Percentiles rank a stretch among this genome's conserved stretches.
Conservation (phyloP, 2,888 invertebrate genomes). For the Dolichopus griseipennis region DNA sequence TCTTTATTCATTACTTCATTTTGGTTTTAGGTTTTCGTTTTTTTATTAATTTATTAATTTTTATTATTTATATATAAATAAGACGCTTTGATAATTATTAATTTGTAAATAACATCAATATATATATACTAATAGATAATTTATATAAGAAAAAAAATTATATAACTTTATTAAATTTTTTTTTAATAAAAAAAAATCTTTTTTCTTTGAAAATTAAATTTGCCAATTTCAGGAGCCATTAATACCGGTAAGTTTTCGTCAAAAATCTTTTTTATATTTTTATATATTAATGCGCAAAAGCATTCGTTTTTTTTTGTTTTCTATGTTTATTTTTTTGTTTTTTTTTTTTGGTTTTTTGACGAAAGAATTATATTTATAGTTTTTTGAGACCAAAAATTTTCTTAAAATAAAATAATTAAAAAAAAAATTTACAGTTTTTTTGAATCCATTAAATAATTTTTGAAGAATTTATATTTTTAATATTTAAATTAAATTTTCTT, state of each 20-base stretch:
- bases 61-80: no score
- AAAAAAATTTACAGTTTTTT: conserved; percentile 20
- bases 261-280: conserved; percentile 35
- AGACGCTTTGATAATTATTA: no score
- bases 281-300: background rate
- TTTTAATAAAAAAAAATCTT: background rate
- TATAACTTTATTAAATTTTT: conserved; percentile 17
- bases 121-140: conserved; percentile 1
- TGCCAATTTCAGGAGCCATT: conserved; percentile 46
- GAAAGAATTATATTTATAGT: conserved; percentile 39
- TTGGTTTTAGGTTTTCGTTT: no score
- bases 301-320: background rate
- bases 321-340: background rate
- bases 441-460: no score
- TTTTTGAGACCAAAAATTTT: no score
- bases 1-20: no score
- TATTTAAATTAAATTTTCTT: no score
- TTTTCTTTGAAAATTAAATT: conserved; percentile 26
- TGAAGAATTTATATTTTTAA: no score
- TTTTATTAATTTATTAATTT: no score
- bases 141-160: conserved; percentile 24
- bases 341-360: conserved; percentile 43
- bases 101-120: no score
- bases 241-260: conserved; percentile 46
- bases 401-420: background rate